Evolutionary conservation across 2,888 invertebrate species (phyloP).

Genomic region (Megaustenia siamemsis): DNA sequence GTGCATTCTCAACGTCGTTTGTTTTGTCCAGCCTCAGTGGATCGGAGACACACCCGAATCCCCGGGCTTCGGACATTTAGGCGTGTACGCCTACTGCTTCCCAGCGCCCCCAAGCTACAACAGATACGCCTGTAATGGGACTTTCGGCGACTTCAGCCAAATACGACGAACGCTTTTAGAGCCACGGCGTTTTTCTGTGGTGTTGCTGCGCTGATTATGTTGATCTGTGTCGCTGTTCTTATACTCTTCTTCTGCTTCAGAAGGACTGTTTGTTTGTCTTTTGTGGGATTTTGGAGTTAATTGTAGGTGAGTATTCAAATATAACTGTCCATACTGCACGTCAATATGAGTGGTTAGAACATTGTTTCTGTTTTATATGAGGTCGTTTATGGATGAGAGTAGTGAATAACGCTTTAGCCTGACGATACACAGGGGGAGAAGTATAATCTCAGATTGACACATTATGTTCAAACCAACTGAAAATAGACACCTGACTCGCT

Average conservation of each 20-base stretch:
- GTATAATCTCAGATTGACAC: too few species aligned
- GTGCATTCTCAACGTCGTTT: slow-evolving; percentile 95
- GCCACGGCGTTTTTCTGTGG: slow-evolving; percentile 94
- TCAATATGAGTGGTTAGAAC: too few species aligned
- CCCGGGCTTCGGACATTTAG: slow-evolving; percentile 91
- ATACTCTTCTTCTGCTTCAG: slow-evolving; percentile 95
- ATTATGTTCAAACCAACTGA: too few species aligned
- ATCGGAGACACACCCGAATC: slow-evolving; percentile 79
- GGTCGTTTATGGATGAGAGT: too few species aligned
- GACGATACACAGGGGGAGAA: too few species aligned
- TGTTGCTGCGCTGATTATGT: slow-evolving; percentile 89
- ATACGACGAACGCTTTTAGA: slow-evolving; percentile 90
- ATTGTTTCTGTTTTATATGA: too few species aligned
- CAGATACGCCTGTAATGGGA: slow-evolving; percentile 85
- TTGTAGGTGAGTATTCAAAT: slow-evolving; percentile 89
- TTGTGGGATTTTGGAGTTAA: slow-evolving; percentile 95
- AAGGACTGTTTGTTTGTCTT: slow-evolving; percentile 93
- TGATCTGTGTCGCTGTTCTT: slow-evolving; percentile 92
- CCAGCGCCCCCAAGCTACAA: slow-evolving; percentile 61
- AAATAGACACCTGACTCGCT: too few species aligned
- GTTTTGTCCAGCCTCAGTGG: slow-evolving; percentile 92
- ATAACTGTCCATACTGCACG: too few species aligned
- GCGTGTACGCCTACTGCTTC: slow-evolving; percentile 92
- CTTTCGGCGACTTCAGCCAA: slow-evolving; percentile 85
- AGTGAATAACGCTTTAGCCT: too few species aligned